A percentile compares a stretch with the other conserved stretches of the same genome.
Conservation (phyloP, 2,113 vertebrate species). For the Rhinogobius similis region DNA sequence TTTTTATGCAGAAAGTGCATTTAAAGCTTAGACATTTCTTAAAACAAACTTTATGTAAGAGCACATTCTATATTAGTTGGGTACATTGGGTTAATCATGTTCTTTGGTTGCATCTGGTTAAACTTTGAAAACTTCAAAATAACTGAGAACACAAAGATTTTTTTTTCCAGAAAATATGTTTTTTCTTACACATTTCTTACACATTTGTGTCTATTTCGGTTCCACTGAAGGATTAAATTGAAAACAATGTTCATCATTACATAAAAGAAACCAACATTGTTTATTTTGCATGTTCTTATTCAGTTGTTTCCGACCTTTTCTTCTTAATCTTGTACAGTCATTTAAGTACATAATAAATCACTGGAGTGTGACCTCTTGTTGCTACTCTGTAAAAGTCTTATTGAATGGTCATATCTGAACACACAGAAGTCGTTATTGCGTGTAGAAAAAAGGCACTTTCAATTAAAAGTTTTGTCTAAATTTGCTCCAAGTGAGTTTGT, state of each 20-base stretch:
- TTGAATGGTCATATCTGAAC: background rate
- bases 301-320: background rate
- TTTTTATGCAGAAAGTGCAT: background rate
- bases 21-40: background rate
- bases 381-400: background rate
- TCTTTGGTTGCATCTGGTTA: background rate
- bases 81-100: background rate
- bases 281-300: background rate
- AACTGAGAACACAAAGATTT: no score
- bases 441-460: background rate
- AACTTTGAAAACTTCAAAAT: background rate
- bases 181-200: no score
- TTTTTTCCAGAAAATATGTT: no score
- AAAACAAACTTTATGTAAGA: background rate
- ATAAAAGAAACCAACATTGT: background rate
- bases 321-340: background rate
- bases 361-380: background rate
- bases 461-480: conserved; percentile 12
- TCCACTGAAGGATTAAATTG: background rate
- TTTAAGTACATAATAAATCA: background rate
- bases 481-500: conserved; percentile 4
- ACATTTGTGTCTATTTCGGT: background rate
- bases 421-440: background rate
- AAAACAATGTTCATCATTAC: background rate
- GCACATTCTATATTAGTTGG: background rate